Conservation (phyloP, 2,888 invertebrate species). For the Spodoptera exigua region DNA sequence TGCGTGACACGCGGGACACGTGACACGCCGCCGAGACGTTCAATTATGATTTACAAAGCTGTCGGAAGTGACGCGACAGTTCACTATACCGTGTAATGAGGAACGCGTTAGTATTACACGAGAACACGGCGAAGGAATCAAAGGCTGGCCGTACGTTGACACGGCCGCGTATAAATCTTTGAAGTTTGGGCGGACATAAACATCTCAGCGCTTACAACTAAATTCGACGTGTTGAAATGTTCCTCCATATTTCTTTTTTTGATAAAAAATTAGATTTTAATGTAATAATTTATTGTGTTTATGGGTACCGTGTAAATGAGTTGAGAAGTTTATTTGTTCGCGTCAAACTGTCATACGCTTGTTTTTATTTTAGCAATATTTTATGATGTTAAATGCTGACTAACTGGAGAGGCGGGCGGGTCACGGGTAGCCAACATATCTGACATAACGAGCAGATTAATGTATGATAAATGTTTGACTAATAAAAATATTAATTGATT, state of each 20-base stretch:
- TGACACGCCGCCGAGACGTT: conserved; percentile 33
- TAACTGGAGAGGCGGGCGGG: conserved; percentile 32
- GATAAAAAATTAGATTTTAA: conserved; percentile 48
- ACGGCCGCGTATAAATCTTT: conserved; percentile 42
- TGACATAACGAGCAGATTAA: conserved; percentile 34
- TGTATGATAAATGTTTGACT: conserved; percentile 5
- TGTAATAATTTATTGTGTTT: conserved; percentile 58
- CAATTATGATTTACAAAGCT: conserved; percentile 60
- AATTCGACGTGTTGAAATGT: conserved; percentile 51
- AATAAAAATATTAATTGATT: conserved; percentile 40
- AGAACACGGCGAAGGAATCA: conserved; percentile 31
- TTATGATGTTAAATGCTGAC: conserved; percentile 45
- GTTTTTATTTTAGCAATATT: conserved; percentile 47
- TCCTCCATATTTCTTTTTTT: conserved; percentile 44
- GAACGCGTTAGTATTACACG: conserved; percentile 22
- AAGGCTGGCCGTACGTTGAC: conserved; percentile 36
- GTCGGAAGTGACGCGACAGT: conserved; percentile 54
- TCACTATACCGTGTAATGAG: conserved; percentile 46
- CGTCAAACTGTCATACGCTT: conserved; percentile 38
- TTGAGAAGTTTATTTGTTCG: conserved; percentile 48
- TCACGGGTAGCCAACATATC: conserved; percentile 15
- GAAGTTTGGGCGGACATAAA: conserved; percentile 46
- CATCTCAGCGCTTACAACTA: conserved; percentile 43
- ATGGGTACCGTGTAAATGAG: conserved; percentile 42
- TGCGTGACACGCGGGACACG: conserved; percentile 25